Base-by-base conservation (phyloP, 1,140 invertebrate species). In the Palaemon carinicauda region DNA sequence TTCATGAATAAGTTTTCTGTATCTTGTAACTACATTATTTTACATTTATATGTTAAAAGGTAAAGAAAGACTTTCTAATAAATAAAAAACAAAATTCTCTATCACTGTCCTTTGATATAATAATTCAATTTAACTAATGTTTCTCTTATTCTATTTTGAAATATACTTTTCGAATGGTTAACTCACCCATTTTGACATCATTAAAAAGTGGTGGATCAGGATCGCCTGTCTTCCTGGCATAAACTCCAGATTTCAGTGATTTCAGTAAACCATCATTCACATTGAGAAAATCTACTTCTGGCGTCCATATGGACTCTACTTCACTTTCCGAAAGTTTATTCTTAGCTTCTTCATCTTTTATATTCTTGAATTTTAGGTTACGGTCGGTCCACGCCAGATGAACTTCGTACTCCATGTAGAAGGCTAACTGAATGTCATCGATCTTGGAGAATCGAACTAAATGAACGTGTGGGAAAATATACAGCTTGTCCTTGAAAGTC, bases 371-470 rank as follows among this genome's bases (percentile, higher is more conserved):
- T 21, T 82, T 82, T 33, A 82, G 65, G 50, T 71, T 71, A 1
- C 81, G 19, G 81, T 82, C 81, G 19, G 69, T 82, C 81, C 81
- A 82, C 3, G 69, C 31, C 14, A 82, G 81, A 24, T 27, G 10
- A 21, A 82, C 31, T 50, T 82, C 81, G 27, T 74, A 65, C 81
- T 82, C 81, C 14, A 82, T 53, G 41, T 69, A 53, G 27, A 82
- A 19, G 15, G 81, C 69, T 12, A 82, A 69, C 41, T 52, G 74
- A 21, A 82, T 56, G 69, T 82, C 81, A 50, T 82, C 81, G 9
- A 82, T 69, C 15, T 82, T 71, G 33, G 81, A 82, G 81, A 82
- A 82, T 69, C 81, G 73, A 69, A 82, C 33, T 41, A 82, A 74
- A 17, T 74, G 73, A 69, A 82, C 81, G n/a, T 14, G 51, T 51